These are phyloP conservation scores for Cryptotis parvus DNA, from an alignment of 2,113 vertebrate species.

Conservation along the genomic window DNA sequence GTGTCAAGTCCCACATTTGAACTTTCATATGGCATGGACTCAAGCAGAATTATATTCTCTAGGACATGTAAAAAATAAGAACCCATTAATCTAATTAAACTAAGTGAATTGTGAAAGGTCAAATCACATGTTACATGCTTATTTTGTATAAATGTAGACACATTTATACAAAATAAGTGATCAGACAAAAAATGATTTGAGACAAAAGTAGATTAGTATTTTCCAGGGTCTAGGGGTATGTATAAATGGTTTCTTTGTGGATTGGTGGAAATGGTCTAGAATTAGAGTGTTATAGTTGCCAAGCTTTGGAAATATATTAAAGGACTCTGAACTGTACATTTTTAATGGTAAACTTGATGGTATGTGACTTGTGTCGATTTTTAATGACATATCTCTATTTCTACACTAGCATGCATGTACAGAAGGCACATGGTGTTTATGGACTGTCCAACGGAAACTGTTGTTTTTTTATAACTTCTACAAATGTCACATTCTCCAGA, in stretches of 20 bases:
- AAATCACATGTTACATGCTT: not conserved
- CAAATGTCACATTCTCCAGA: not conserved
- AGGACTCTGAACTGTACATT: not conserved
- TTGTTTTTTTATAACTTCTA: not conserved
- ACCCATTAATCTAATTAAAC: not conserved
- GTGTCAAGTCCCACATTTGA: too few species aligned
- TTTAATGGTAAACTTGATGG: not conserved
- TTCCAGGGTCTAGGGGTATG: not conserved
- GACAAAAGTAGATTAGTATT: not conserved
- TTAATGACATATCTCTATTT: not conserved
- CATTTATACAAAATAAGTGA: not conserved
- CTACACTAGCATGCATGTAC: not conserved
- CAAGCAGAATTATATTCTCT: too few species aligned
- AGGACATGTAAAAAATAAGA: too few species aligned
- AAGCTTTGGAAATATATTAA: too few species aligned
- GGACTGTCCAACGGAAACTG: not conserved
- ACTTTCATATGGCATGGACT: too few species aligned
- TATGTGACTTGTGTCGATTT: not conserved
- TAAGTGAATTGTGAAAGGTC: not conserved
- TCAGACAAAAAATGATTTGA: not conserved
- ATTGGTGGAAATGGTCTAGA: too few species aligned
- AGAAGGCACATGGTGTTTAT: not conserved
- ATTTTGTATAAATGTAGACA: too few species aligned
- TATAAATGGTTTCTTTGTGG: not conserved
- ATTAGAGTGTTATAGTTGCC: too few species aligned